These are phyloP conservation scores for Daktulosphaira vitifoliae DNA, from an alignment of 1,140 invertebrate genomes.

Conservation along the genomic window DNA sequence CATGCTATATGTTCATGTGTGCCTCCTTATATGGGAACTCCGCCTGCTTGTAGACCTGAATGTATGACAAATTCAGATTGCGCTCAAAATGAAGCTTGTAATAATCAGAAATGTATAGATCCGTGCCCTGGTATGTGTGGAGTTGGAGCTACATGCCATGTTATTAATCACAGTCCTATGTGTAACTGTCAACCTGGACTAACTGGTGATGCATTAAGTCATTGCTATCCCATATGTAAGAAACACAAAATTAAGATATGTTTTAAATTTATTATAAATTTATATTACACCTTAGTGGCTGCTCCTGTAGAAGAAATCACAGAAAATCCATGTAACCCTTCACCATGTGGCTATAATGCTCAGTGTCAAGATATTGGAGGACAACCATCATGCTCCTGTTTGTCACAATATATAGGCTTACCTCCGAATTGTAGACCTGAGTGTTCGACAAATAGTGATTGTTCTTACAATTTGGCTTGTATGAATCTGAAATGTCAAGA, in stretches of 20 bases:
- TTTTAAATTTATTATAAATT: slow-evolving; percentile 19
- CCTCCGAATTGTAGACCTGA: slow-evolving; percentile 59
- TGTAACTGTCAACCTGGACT: slow-evolving; percentile 59
- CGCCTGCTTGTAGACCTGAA: slow-evolving; percentile 63
- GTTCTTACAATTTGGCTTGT: slow-evolving; percentile 53
- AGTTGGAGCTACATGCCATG: slow-evolving; percentile 53
- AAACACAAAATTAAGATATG: slow-evolving; percentile 5
- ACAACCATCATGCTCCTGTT: slow-evolving; percentile 56
- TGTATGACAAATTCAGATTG: slow-evolving; percentile 67
- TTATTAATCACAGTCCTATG: slow-evolving; percentile 58
- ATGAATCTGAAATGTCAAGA: slow-evolving; percentile 60
- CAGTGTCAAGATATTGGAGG: slow-evolving; percentile 53
- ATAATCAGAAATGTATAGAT: slow-evolving; percentile 60
- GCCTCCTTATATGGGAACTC: slow-evolving; percentile 54
- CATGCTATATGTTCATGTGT: slow-evolving; percentile 60
- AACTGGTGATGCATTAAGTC: slow-evolving; percentile 60
- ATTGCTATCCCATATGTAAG: slow-evolving; percentile 50
- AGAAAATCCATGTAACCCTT: slow-evolving; percentile 54
- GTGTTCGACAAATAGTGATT: slow-evolving; percentile 57
- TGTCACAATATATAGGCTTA: slow-evolving; percentile 51
- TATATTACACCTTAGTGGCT: slow-evolving; percentile 33
- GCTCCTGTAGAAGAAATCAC: slow-evolving; percentile 38
- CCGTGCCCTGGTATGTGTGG: slow-evolving; percentile 64
- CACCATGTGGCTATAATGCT: slow-evolving; percentile 62
- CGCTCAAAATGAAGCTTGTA: slow-evolving; percentile 55